phyloP scores from a whole-genome alignment of 2,888 invertebrate genomes.

The Drosophila nr. perissopoda region DNA sequence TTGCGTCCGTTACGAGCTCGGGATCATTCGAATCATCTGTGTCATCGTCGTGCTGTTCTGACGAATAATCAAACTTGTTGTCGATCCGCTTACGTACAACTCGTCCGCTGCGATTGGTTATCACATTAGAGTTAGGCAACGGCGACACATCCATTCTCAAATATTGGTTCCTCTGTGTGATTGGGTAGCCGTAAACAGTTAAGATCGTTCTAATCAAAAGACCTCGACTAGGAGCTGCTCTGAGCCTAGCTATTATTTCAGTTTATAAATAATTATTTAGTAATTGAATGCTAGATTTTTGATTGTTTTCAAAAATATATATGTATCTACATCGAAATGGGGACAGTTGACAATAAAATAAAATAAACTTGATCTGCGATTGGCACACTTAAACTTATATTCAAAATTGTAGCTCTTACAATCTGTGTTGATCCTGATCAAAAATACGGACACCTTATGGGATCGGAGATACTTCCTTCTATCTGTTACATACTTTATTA shows the following conservation, averaged over 20 bases:
- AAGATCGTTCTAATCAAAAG: neutral
- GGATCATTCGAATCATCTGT: slow-evolving; percentile 17
- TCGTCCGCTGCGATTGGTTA: slow-evolving; percentile 60
- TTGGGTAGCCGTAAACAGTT: neutral
- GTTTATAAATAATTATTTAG: neutral
- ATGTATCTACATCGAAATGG: too few relatives aligned
- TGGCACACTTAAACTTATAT: neutral
- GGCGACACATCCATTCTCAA: neutral
- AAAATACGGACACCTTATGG: neutral
- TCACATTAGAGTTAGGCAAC: neutral
- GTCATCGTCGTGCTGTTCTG: slow-evolving; percentile 29
- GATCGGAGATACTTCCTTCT: rapidly evolving
- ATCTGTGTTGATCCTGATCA: neutral
- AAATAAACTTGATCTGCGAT: neutral
- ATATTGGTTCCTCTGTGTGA: slow-evolving; percentile 3
- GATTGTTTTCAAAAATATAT: neutral
- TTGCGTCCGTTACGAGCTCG: slow-evolving; percentile 1
- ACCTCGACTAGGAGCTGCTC: neutral
- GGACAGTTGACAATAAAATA: neutral
- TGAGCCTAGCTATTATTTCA: neutral
- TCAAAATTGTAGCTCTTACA: neutral
- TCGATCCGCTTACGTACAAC: slow-evolving; percentile 54
- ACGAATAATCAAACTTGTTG: slow-evolving; percentile 59
- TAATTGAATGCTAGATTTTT: neutral
- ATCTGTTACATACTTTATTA: neutral